These are phyloP conservation scores for Mus spretus DNA, from an alignment of 2,797 vertebrate genomes.

Conservation along the genomic window DNA sequence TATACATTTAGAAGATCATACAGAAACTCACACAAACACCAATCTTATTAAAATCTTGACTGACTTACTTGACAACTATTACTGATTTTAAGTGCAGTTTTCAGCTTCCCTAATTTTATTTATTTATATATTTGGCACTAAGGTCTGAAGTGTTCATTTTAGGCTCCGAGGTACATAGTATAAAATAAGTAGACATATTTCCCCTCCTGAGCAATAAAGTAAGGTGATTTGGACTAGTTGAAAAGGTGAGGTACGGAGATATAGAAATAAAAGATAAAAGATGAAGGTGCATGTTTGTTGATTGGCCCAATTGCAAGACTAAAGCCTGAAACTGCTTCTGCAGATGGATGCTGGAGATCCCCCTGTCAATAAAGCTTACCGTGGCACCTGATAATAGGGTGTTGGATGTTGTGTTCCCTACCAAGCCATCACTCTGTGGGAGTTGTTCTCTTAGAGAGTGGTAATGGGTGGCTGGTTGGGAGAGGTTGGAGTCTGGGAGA, in stretches of 20 bases:
- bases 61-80: constrained; percentile 12
- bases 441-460: constrained; percentile 6
- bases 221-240: neutral
- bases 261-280: neutral
- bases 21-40: constrained; percentile 5
- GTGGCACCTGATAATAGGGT: constrained; percentile 48
- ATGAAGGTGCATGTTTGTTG: neutral
- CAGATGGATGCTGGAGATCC: constrained; percentile 32
- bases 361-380: constrained; percentile 35
- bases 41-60: constrained; percentile 23
- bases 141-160: neutral
- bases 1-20: neutral
- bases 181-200: neutral
- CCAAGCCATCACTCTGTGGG: neutral
- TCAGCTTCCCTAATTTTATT: neutral
- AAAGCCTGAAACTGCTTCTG: constrained; percentile 48
- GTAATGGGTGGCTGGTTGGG: constrained; percentile 47
- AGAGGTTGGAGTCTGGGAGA: neutral
- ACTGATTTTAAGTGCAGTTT: constrained; percentile 28
- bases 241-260: neutral
- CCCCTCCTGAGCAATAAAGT: neutral
- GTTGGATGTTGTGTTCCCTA: neutral
- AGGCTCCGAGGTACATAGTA: neutral
- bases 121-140: neutral
- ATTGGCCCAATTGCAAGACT: neutral